Conservation (phyloP, 2,797 vertebrate genomes). For the Rhynchonycteris naso region DNA sequence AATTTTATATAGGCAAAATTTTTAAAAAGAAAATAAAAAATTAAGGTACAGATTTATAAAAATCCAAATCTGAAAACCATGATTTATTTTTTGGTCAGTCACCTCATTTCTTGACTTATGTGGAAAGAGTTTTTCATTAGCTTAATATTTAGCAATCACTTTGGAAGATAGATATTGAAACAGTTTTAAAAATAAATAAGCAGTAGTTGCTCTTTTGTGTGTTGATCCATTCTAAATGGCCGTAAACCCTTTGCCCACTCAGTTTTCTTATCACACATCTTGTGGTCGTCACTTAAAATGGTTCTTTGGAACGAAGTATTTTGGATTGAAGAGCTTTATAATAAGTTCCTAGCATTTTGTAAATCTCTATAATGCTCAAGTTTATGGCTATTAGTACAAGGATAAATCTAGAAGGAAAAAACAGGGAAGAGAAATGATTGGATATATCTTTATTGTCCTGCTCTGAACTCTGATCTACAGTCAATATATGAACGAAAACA, state of each 20-base stretch:
- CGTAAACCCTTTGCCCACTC: background rate
- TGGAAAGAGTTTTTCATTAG: background rate
- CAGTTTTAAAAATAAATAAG: background rate
- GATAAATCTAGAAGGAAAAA: constrained; percentile 50
- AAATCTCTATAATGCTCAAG: background rate
- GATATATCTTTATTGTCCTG: background rate
- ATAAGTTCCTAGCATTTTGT: background rate
- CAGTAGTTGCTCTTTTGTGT: background rate
- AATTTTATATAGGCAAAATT: background rate
- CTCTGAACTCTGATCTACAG: constrained; percentile 30
- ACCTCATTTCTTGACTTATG: background rate
- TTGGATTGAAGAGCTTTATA: background rate
- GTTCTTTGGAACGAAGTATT: constrained; percentile 9
- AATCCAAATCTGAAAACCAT: background rate
- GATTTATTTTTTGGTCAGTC: background rate
- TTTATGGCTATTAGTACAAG: constrained; percentile 21
- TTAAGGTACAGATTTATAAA: background rate
- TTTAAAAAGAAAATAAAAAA: background rate
- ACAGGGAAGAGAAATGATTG: background rate
- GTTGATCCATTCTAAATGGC: background rate
- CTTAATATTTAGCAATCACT: background rate
- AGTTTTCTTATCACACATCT: constrained; percentile 10
- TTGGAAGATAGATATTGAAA: constrained; percentile 36
- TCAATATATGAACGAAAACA: constrained; percentile 20
- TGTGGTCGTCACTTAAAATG: background rate